Percentiles rank a stretch among this genome's conserved stretches.
Evolutionary conservation across 2,113 vertebrate genomes (phyloP).

Genomic region (Fregata magnificens): DNA sequence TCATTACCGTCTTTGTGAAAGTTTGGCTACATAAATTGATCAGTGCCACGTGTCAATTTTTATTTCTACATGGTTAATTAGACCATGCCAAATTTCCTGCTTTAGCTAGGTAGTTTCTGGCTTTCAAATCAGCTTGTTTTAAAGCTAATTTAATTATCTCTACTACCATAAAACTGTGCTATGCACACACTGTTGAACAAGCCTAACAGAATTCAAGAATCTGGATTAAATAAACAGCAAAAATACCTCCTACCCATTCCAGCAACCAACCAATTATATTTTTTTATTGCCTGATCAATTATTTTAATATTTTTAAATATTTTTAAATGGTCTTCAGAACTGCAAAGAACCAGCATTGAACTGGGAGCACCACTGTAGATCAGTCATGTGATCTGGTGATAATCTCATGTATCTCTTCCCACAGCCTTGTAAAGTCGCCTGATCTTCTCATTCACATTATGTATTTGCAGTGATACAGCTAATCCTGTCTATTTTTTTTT

Average conservation of each 20-base stretch:
- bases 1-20: not conserved
- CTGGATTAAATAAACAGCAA: not conserved
- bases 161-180: not conserved
- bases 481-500: not conserved
- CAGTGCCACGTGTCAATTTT: not conserved
- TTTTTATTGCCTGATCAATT: not conserved
- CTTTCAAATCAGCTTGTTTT: not conserved
- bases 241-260: not conserved
- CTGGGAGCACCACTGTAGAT: not conserved
- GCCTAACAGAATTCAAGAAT: not conserved
- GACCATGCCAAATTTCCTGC: not conserved
- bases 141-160: not conserved
- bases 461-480: not conserved
- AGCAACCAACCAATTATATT: not conserved
- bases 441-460: not conserved
- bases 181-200: not conserved
- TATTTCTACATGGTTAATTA: not conserved
- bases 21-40: not conserved
- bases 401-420: not conserved
- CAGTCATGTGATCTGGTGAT: not conserved
- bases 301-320: not conserved
- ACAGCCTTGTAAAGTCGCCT: not conserved
- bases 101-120: not conserved
- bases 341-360: not conserved
- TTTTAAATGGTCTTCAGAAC: not conserved